Evolutionary conservation across 2,888 invertebrate species (phyloP), one percentile per base, ranked within the genome.

Genomic region (Aleiodes testaceus): DNA sequence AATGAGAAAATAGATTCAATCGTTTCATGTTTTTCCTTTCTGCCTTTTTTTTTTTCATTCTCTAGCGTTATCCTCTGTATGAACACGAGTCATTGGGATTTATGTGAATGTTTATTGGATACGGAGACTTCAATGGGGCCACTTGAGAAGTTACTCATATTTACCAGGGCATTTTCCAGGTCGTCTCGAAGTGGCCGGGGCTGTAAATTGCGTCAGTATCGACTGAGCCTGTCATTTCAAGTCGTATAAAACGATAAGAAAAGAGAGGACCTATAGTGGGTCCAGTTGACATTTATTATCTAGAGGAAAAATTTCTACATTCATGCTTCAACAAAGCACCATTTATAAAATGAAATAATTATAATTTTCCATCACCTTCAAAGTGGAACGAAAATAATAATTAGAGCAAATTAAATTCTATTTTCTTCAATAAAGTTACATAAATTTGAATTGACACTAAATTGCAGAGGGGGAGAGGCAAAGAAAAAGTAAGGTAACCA

Each of bases 141-240:
- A 63, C 63, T 45, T 63, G 61, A 63, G 20, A 7, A 44, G 63
- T 63, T 22, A 44, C 22, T 7, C 45, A 63, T 45, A 20, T 16
- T 47, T 22, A 45, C 45, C 45, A 45, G 45, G 7, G 45, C 63
- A 63, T 45, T 63, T 63, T 45, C 44, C 59, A 45, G 45, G 12
- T 63, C 63, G 44, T 63, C 42, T 59, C 7, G 16, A 59, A 59
- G 59, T 63, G 63, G 22, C 44, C 63, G 22, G 14, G 2, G 47
- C 45, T 45, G 63, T 63, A 47, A 63, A 63, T 45, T 63, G 63
- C 44, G 44, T 63, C 63, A 45, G 45, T 12, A 63, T 63, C 45
- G 45, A 63, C 45, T 63, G 63, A 44, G 44, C 26, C 20, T 44
- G 45, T 63, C 20, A 22, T 63, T 63, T 20, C 20, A 11, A 63